Evolutionary conservation across 2,888 invertebrate genomes (phyloP).

Genomic region (Zeuzera pyrina): DNA sequence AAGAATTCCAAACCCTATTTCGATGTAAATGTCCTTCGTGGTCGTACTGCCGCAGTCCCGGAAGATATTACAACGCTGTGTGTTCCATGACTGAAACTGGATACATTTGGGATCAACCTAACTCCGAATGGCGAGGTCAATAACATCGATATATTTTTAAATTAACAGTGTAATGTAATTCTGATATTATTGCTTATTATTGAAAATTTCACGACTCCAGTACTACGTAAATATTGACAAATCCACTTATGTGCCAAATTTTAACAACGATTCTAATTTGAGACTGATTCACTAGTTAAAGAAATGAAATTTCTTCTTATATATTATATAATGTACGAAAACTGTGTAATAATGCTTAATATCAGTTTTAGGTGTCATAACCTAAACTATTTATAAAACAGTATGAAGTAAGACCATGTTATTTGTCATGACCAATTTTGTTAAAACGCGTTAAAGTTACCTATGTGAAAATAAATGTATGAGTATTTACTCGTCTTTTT

Average conservation of each 20-base stretch:
- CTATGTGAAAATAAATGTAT: constrained; percentile 45
- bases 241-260: constrained; percentile 34
- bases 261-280: constrained; percentile 51
- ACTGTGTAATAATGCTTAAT: too few relatives aligned
- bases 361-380: too few relatives aligned
- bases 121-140: constrained; percentile 59
- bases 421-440: constrained; percentile 30
- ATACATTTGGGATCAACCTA: constrained; percentile 91
- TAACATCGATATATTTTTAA: constrained; percentile 15
- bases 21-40: constrained; percentile 91
- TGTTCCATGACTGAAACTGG: constrained; percentile 93
- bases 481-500: constrained; percentile 31
- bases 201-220: not conserved
- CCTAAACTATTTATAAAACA: too few relatives aligned
- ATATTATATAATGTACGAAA: constrained; percentile 35
- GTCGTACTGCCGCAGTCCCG: constrained; percentile 91
- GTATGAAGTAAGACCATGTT: too few relatives aligned
- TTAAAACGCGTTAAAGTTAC: constrained; percentile 36
- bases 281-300: constrained; percentile 57
- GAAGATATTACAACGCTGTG: constrained; percentile 90
- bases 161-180: not conserved
- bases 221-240: not conserved
- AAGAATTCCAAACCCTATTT: constrained; percentile 90
- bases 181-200: not conserved
- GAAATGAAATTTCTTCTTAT: constrained; percentile 58